These are phyloP conservation scores for Hystrix cristata DNA, from an alignment of 2,113 vertebrate species.

Conservation along the genomic window DNA sequence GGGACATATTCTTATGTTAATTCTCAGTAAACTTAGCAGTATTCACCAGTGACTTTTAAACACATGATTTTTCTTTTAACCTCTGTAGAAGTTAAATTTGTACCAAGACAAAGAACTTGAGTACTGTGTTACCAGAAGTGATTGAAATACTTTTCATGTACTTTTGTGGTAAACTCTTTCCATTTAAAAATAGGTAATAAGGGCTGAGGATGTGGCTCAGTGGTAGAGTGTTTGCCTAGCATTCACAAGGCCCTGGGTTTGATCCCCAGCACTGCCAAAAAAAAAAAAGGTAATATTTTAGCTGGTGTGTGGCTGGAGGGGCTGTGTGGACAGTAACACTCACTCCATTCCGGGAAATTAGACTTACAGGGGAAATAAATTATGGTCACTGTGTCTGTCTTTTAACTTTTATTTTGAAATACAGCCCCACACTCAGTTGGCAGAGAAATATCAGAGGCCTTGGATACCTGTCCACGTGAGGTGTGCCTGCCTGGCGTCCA, in stretches of 20 bases:
- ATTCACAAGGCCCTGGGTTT: no score
- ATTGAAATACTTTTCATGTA: background rate
- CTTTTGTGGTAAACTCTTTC: background rate
- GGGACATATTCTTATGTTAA: background rate
- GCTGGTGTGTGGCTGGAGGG: no score
- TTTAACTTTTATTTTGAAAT: background rate
- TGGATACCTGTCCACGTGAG: no score
- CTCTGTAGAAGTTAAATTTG: background rate
- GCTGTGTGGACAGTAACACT: fast-evolving
- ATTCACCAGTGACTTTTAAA: background rate
- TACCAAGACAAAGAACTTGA: background rate
- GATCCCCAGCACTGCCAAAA: no score
- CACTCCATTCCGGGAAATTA: background rate
- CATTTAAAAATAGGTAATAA: background rate
- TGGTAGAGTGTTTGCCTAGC: no score
- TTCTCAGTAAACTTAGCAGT: background rate
- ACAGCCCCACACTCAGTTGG: background rate
- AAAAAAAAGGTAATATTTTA: background rate
- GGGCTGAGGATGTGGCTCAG: no score
- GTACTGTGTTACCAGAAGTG: background rate
- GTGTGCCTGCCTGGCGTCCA: background rate
- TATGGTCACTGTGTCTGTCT: background rate
- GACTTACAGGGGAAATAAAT: background rate
- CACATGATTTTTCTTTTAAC: background rate
- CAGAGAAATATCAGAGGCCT: fast-evolving